Percentiles rank a stretch among this genome's conserved stretches.
Conservation (phyloP, 2,797 vertebrate species). For the Hyperoplus lanceolatus region DNA sequence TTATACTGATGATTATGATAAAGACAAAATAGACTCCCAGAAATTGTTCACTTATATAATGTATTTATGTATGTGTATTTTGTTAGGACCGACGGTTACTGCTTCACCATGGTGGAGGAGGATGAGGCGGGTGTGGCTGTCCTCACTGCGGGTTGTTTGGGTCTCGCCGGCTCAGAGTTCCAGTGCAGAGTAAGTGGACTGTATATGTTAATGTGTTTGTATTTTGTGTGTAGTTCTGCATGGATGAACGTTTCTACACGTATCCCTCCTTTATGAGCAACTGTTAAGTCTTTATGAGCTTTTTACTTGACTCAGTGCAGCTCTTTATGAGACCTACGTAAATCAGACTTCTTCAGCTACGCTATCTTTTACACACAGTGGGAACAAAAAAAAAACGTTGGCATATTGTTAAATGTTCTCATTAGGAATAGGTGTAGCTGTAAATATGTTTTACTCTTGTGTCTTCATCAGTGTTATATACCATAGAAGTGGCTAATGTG, state of each 20-base stretch:
- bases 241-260: not conserved
- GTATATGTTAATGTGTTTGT: not conserved
- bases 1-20: not conserved
- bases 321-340: conserved; percentile 49
- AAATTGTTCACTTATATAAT: not conserved
- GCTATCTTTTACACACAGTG: conserved; percentile 4
- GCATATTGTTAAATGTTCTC: conserved; percentile 17
- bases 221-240: not conserved
- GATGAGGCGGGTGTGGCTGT: conserved; percentile 90
- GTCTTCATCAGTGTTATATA: conserved; percentile 6
- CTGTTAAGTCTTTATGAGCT: conserved; percentile 51
- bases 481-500: not conserved
- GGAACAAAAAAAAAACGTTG: conserved; percentile 7
- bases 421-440: conserved; percentile 21
- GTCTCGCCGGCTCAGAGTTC: conserved; percentile 93
- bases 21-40: not conserved
- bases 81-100: conserved; percentile 94
- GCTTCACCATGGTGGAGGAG: conserved; percentile 97
- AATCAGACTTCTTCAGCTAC: conserved; percentile 26
- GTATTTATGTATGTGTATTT: conserved; percentile 30
- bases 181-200: conserved; percentile 92
- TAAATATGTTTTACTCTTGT: conserved; percentile 9
- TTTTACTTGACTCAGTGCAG: conserved; percentile 27
- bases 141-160: conserved; percentile 92
- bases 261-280: conserved; percentile 19